Evolutionary conservation across 2,797 vertebrate species (phyloP), one percentile per base, ranked within the genome.

Genomic region (Lates japonicus): DNA sequence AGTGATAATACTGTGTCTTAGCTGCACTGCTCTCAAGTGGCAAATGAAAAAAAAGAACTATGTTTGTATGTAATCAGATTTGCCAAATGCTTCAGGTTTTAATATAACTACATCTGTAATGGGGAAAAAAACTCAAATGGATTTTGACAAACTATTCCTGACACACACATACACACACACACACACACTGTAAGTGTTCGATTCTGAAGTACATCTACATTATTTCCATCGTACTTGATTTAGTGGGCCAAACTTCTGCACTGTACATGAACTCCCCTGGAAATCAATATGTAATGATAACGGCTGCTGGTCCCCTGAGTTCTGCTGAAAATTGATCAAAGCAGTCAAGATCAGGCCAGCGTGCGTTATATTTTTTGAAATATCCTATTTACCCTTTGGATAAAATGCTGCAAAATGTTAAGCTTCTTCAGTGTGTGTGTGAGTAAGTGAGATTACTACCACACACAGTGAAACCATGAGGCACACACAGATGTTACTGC

Each of bases 211-310:
- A 42, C 39, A 39, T 16, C 13, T 25, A 20, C 12, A 60, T 51
- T 41, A 41, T 31, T 41, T 31, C n/a, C 44, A 76, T 49, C 10
- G 14, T 19, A 62, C 19, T 5, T 20, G 3, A 63, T n/a, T 54
- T 29, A 9, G 20, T 25, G 31, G 33, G 17, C 20, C 55, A 60
- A 19, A 65, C 39, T 31, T 35, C 39, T 64, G 63, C 11, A 67
- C 54, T 39, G 42, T 41, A 55, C 44, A 42, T 58, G 62, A 74
- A 58, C 72, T 58, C 55, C 2, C 3, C 20, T 49, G 55, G 55
- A 75, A 75, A 75, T 75, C 46, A 55, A 69, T 54, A 55, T 51
- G 20, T 52, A 33, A 67, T 69, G 35, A 75, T 35, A 22, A 14
- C 37, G 44, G 5, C 3, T 66, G 31, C n/a, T 16, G 57, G 1